A percentile compares a stretch with the other conserved stretches of the same genome.
phyloP scores from a whole-genome alignment of 2,888 invertebrate species.

The Orthosia gothica region DNA sequence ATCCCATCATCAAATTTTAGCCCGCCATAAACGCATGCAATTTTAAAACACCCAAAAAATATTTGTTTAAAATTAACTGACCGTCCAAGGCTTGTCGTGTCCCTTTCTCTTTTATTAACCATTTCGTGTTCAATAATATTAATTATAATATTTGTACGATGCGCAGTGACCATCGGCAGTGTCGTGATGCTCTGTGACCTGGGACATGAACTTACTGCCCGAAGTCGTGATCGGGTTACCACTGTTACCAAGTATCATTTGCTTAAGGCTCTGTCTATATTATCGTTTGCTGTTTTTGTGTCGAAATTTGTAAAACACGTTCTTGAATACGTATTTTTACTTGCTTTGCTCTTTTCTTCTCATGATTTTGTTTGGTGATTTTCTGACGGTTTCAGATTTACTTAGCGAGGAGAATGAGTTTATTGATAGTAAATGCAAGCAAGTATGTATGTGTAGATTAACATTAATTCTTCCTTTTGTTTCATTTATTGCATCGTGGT shows the following conservation, averaged over 20 bases:
- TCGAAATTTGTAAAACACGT: background rate
- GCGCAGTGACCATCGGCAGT: constrained; percentile 66
- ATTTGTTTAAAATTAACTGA: constrained; percentile 19
- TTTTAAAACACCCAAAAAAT: constrained; percentile 6
- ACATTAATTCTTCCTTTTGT: background rate
- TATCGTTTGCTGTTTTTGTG: background rate
- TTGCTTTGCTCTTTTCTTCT: background rate
- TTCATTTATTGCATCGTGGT: background rate
- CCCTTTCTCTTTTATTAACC: constrained; percentile 62
- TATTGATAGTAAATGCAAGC: background rate
- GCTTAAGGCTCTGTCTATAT: constrained; percentile 19
- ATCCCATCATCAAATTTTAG: background rate
- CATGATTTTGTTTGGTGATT: background rate
- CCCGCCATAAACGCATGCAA: background rate
- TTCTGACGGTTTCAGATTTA: background rate
- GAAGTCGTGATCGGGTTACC: constrained; percentile 66
- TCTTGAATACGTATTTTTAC: background rate
- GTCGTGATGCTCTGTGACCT: constrained; percentile 76
- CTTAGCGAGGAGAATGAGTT: background rate
- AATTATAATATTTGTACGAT: constrained; percentile 64
- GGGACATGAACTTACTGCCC: constrained; percentile 70
- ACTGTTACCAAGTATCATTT: constrained; percentile 57
- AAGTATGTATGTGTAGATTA: background rate
- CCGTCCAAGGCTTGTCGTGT: constrained; percentile 45
- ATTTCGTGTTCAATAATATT: constrained; percentile 58